Evolutionary conservation across 2,888 invertebrate genomes (phyloP), one percentile per base, ranked within the genome.

Genomic region (Apocheima hispidaria): DNA sequence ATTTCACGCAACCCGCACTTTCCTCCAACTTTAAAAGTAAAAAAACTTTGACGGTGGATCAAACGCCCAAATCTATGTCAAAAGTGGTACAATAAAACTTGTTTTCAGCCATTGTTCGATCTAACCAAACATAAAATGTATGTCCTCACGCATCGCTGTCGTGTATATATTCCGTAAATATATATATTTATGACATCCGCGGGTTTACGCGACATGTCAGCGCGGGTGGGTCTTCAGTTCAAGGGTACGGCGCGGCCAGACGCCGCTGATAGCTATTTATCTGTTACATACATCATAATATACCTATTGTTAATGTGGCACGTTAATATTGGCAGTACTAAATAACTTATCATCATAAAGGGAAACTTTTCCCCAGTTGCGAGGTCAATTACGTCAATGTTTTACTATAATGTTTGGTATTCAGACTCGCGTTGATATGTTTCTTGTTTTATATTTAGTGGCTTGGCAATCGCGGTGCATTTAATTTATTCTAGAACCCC

Each of bases 221-320:
- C 36, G 40, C 40, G 40, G 28, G 40, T 12, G 51, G 51, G 51
- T 51, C 51, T 51, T 51, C 51, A 51, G 51, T 51, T 51, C 51
- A 51, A 51, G 51, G 51, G 28, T 26, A 16, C 43, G 14, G 40
- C 48, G 50, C 48, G 50, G 23, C 36, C 50, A 50, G 36, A 50
- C 36, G 36, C 16, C 14, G 4, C 43, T 23, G 46, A 46, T 46
- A 46, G 20, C 46, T 18, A 20, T 33, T 33, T 46, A 46, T 46
- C 46, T n/a, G 9, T 20, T 14, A 20, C 20, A 23, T 26, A 43
- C 5, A 14, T 14, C 18, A 10, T 30, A 35, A 20, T 9, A n/a
- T n/a, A 23, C 21, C 23, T 43, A 23, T 43, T 43, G 41, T 43
- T 23, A n/a, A 4, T 33, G 33, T n/a, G 4, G 12, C 2, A 33